A percentile compares a stretch with the other conserved stretches of the same genome.
phyloP scores from a whole-genome alignment of 1,140 invertebrate genomes.

The Cotesia glomerata region DNA sequence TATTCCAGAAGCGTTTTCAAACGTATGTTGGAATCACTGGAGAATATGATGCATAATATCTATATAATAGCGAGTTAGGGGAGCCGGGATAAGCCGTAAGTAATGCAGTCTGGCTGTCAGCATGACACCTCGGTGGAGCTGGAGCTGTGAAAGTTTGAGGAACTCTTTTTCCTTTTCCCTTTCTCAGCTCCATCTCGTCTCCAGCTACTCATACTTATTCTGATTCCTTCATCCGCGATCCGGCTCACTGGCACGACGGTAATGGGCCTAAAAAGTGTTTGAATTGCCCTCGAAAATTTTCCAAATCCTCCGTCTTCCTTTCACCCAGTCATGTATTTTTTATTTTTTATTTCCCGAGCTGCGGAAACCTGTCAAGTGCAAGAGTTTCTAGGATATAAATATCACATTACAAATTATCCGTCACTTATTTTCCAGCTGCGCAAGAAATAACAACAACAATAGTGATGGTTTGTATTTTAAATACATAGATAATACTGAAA shows the following conservation, averaged over 20 bases:
- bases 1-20: too few relatives aligned
- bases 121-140: neutral
- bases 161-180: neutral
- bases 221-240: conserved; percentile 11
- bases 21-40: neutral
- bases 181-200: too few relatives aligned
- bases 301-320: neutral
- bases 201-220: too few relatives aligned
- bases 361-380: neutral
- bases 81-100: conserved; percentile 17
- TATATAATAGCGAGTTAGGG: neutral
- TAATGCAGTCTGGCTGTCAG: conserved; percentile 24
- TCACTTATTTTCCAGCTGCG: too few relatives aligned
- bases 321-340: conserved; percentile 1
- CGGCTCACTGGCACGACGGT: conserved; percentile 20
- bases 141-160: conserved; percentile 9
- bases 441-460: too few relatives aligned
- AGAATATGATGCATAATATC: conserved; percentile 1
- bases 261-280: conserved; percentile 27
- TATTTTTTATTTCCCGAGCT: neutral
- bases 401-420: too few relatives aligned
- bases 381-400: neutral
- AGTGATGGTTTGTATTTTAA: too few relatives aligned
- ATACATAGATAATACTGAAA: neutral
- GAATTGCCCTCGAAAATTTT: conserved; percentile 20